Evolutionary conservation across 2,797 vertebrate species (phyloP).

Genomic region (Mormyrus proboscirostris): DNA sequence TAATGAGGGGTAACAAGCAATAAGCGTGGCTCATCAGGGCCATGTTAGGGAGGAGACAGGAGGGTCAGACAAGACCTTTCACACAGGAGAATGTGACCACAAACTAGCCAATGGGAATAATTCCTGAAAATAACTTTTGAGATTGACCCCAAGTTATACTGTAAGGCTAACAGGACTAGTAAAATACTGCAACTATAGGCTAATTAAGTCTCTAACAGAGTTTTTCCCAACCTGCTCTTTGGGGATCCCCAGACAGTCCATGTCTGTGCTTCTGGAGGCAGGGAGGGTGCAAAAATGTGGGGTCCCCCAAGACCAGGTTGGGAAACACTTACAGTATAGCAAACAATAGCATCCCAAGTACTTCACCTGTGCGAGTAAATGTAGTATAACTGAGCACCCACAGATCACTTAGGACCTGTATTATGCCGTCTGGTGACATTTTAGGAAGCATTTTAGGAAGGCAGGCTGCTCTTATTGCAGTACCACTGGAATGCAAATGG

Average conservation of each 20-base stretch:
- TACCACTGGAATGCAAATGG: too few relatives aligned
- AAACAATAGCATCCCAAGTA: background rate
- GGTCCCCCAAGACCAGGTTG: background rate
- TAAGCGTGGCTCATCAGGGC: background rate
- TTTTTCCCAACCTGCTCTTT: background rate
- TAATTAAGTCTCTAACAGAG: background rate
- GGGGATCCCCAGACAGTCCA: background rate
- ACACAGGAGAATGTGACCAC: background rate
- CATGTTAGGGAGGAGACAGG: background rate
- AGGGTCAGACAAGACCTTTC: background rate
- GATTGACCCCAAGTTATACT: background rate
- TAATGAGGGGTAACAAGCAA: background rate
- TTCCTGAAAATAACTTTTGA: background rate
- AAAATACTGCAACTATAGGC: background rate
- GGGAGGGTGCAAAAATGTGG: background rate
- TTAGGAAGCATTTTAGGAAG: too few relatives aligned
- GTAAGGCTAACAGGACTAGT: background rate
- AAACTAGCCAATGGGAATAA: background rate
- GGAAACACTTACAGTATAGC: background rate
- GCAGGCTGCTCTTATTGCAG: too few relatives aligned
- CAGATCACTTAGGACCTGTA: background rate
- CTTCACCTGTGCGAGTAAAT: background rate
- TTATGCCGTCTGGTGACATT: background rate
- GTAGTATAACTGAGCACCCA: background rate
- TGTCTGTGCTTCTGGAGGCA: background rate